These are phyloP conservation scores for Junco hyemalis DNA, from an alignment of 2,113 vertebrate species.

Conservation along the genomic window DNA sequence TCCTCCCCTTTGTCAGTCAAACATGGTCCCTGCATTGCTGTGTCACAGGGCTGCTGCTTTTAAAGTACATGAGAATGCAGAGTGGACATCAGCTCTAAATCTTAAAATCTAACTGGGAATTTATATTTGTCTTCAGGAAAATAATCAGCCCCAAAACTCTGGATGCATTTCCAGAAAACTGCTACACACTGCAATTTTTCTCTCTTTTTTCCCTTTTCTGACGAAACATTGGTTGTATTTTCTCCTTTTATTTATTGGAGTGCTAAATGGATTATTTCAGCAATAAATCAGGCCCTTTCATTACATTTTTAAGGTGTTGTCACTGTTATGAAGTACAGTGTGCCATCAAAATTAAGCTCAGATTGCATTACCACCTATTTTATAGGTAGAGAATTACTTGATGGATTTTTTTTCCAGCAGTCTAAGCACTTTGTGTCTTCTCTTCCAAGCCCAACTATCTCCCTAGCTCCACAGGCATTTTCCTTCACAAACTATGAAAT, in stretches of 20 bases:
- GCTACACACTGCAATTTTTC: constrained; percentile 40
- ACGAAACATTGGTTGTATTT: constrained; percentile 59
- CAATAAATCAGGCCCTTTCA: constrained; percentile 64
- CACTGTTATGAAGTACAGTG: constrained; percentile 66
- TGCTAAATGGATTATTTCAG: constrained; percentile 68
- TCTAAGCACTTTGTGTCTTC: constrained; percentile 44
- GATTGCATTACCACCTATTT: constrained; percentile 65
- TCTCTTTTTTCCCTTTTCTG: background rate
- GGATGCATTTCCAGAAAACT: constrained; percentile 9
- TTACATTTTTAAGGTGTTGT: constrained; percentile 70
- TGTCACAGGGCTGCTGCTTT: background rate
- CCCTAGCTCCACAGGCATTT: background rate
- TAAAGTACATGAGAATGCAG: background rate
- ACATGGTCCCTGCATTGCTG: fast-evolving
- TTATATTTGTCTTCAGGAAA: background rate
- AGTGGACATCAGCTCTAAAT: background rate
- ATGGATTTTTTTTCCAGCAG: constrained; percentile 54
- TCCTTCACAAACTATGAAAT: background rate
- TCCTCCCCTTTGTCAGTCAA: background rate
- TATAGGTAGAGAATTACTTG: constrained; percentile 61
- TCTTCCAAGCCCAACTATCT: background rate
- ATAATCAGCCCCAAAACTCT: background rate
- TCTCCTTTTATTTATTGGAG: constrained; percentile 66
- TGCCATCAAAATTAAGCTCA: constrained; percentile 71
- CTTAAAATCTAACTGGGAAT: background rate